Evolutionary conservation across 2,113 vertebrate genomes (phyloP).

Genomic region (Lycaon pictus): DNA sequence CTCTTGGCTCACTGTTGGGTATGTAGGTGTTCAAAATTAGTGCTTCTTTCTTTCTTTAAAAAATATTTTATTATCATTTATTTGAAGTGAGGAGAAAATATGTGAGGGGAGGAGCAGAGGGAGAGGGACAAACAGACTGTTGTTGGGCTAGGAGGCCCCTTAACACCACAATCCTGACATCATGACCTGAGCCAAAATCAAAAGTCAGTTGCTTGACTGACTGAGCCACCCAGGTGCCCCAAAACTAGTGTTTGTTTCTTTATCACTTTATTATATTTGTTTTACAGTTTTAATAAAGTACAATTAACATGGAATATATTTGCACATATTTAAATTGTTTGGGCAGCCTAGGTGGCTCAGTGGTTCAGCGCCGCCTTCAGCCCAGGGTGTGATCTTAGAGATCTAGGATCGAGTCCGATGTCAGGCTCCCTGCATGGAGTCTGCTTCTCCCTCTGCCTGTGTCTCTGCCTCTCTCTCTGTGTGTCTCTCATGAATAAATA

Average conservation of each 20-base stretch:
- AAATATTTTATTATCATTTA: neutral
- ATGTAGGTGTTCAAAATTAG: neutral
- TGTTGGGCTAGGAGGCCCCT: too few relatives aligned
- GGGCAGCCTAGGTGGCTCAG: too few relatives aligned
- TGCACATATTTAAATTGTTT: neutral
- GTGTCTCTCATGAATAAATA: too few relatives aligned
- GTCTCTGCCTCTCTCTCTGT: too few relatives aligned
- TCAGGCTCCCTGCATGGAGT: too few relatives aligned
- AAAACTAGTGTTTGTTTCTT: too few relatives aligned
- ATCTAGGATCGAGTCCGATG: too few relatives aligned
- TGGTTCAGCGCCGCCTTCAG: too few relatives aligned
- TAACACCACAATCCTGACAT: neutral
- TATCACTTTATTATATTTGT: neutral
- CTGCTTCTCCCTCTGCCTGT: too few relatives aligned
- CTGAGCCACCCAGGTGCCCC: neutral
- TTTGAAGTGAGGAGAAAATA: neutral
- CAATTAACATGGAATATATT: neutral
- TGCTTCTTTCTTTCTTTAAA: neutral
- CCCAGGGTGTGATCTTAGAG: too few relatives aligned
- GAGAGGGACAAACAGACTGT: neutral
- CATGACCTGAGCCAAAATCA: too few relatives aligned
- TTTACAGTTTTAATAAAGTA: neutral
- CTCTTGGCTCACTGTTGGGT: neutral
- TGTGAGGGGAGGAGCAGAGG: neutral
- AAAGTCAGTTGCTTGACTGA: neutral